A percentile compares a stretch with the other conserved stretches of the same genome.
phyloP scores from a whole-genome alignment of 2,888 invertebrate genomes.

The Eulithis prunata region DNA sequence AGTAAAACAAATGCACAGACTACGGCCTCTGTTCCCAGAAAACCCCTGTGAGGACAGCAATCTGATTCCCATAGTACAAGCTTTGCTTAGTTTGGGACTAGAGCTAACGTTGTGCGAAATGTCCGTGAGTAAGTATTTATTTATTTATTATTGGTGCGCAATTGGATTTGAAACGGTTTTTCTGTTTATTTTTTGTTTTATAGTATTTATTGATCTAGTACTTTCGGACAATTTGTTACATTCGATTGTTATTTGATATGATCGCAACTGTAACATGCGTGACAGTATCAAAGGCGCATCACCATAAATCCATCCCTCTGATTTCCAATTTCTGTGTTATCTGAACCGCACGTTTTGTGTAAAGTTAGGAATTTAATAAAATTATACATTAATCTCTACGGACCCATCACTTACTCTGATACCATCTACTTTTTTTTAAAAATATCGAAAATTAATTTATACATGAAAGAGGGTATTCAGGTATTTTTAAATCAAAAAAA shows the following conservation, averaged over 20 bases:
- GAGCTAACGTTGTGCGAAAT: too few species aligned
- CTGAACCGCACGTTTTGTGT: slow-evolving; percentile 33
- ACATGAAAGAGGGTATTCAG: slow-evolving; percentile 13
- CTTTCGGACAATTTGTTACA: not conserved
- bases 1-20: too few species aligned
- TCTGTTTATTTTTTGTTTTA: not conserved
- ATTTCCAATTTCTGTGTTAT: slow-evolving; percentile 38
- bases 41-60: too few species aligned
- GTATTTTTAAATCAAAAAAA: too few species aligned
- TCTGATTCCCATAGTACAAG: too few species aligned
- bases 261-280: slow-evolving; percentile 3
- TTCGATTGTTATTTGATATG: not conserved
- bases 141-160: too few species aligned
- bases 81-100: too few species aligned
- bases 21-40: too few species aligned
- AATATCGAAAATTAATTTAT: slow-evolving; percentile 32
- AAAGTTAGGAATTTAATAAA: slow-evolving; percentile 41
- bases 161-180: too few species aligned
- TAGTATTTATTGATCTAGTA: not conserved
- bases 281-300: slow-evolving; percentile 13
- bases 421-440: slow-evolving; percentile 25
- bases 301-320: slow-evolving; percentile 23
- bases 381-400: slow-evolving; percentile 38
- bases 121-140: too few species aligned
- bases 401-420: slow-evolving; percentile 28